These are phyloP conservation scores for Ashinkailepas kermadecensis DNA, from an alignment of 2,888 invertebrate genomes.

Conservation along the genomic window DNA sequence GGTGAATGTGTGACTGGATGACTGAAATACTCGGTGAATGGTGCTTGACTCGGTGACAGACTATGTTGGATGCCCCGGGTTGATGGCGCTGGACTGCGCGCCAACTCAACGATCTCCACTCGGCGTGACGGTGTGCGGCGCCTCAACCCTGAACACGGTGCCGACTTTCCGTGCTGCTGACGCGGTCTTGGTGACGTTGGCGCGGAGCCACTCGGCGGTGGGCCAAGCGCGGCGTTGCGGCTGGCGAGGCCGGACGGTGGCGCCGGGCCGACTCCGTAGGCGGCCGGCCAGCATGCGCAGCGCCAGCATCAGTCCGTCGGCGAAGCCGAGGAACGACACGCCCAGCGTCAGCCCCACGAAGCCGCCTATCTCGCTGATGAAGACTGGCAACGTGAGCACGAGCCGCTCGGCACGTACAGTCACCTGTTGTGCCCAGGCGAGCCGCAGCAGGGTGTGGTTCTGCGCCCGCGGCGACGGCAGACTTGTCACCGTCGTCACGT, in stretches of 20 bases:
- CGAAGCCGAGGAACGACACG: background rate
- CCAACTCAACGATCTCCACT: too few relatives aligned
- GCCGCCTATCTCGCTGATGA: background rate
- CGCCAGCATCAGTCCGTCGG: background rate
- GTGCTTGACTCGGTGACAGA: too few relatives aligned
- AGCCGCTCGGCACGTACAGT: background rate
- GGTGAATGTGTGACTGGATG: too few relatives aligned
- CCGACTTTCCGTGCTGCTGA: too few relatives aligned
- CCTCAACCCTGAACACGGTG: too few relatives aligned
- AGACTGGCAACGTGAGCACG: background rate
- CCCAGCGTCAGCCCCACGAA: background rate
- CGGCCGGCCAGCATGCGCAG: background rate
- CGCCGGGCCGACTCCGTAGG: background rate
- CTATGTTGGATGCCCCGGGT: too few relatives aligned
- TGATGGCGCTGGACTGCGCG: too few relatives aligned
- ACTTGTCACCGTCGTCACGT: background rate
- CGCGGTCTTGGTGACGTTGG: too few relatives aligned
- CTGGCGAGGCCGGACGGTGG: background rate
- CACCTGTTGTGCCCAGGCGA: background rate
- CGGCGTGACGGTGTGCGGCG: too few relatives aligned
- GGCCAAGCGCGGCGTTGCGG: too few relatives aligned
- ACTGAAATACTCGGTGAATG: too few relatives aligned
- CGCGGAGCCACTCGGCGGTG: too few relatives aligned
- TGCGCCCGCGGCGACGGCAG: background rate
- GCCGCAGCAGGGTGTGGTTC: background rate